Percentiles rank a stretch among this genome's conserved stretches.
Conservation (phyloP, 2,888 invertebrate species). For the Matsumyia berberina region DNA sequence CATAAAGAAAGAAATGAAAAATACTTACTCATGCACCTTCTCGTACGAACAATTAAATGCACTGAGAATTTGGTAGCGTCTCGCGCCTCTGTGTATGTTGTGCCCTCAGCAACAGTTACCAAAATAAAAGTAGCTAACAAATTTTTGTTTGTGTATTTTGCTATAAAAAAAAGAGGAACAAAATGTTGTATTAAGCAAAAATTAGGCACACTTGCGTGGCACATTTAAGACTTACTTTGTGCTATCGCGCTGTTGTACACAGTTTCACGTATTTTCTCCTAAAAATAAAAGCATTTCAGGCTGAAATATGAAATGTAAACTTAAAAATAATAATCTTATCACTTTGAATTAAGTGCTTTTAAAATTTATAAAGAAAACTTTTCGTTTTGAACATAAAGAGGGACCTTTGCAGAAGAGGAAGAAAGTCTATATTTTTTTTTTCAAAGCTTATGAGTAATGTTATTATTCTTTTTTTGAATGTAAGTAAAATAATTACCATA, state of each 20-base stretch:
- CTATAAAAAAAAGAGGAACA: constrained; percentile 75
- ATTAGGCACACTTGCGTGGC: neutral
- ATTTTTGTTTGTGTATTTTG: constrained; percentile 81
- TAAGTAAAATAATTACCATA: constrained; percentile 22
- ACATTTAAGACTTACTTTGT: constrained; percentile 79
- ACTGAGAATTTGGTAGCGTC: constrained; percentile 78
- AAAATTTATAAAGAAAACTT: no score
- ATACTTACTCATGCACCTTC: constrained; percentile 81
- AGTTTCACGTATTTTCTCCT: constrained; percentile 78
- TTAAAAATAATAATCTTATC: neutral
- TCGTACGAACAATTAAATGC: constrained; percentile 81
- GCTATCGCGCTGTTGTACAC: constrained; percentile 80
- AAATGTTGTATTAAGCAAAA: no score
- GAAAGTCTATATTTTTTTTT: no score
- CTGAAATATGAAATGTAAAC: neutral
- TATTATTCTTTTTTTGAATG: no score
- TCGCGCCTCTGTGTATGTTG: constrained; percentile 64
- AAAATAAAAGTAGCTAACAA: constrained; percentile 81
- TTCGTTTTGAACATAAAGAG: no score
- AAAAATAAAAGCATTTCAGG: constrained; percentile 9
- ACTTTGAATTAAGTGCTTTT: no score
- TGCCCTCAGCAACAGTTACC: constrained; percentile 79
- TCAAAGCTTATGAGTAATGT: neutral
- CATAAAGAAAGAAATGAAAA: no score
- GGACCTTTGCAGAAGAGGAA: no score